Base-by-base conservation (phyloP, 2,797 vertebrate species). In the Nothura maculosa region DNA sequence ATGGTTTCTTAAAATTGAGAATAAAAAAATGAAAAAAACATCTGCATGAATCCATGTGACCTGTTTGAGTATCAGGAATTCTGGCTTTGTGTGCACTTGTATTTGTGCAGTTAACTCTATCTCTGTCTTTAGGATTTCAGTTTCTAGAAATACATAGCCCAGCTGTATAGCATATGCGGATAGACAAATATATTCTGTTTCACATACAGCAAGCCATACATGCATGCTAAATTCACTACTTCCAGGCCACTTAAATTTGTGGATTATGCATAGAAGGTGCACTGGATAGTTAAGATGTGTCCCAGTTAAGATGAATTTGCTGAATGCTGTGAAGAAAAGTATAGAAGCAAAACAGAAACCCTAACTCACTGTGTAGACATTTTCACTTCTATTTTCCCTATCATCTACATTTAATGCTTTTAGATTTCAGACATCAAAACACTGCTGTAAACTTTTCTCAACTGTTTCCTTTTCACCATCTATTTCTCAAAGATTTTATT, bases 231-330 rank as follows among this genome's bases (percentile, higher is more conserved):
- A 38, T 57, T 80, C 16, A 32, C 17, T 34, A 1, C 17, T 52
- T 69, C 9, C 24, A 63, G 25, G 32, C 30, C 36, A 6, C 14
- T 30, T 47, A 13, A 14, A 6, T 9, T 42, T 34, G 2, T 0
- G 1, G 15, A 1, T 12, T 17, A 6, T 55, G 40, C 3, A 1
- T n/a, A 7, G 43, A 48, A n/a, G 18, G 20, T 1, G 0, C 8
- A 8, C 17, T 22, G 0, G 0, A 4, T 43, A 12, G 6, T 57
- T 76, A 76, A 63, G 12, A 28, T 45, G 32, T 43, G 16, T 54
- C 30, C 21, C 8, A 3, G 2, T 58, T 92, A 57, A 70, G 18
- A 42, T 83, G 61, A 19, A 27, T 77, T 85, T 90, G 24, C 30
- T 63, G 2, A 4, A 4, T 38, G 4, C 40, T 73, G 10, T 70